Evolutionary conservation across 2,797 vertebrate species (phyloP).

Genomic region (Cottoperca gobio): DNA sequence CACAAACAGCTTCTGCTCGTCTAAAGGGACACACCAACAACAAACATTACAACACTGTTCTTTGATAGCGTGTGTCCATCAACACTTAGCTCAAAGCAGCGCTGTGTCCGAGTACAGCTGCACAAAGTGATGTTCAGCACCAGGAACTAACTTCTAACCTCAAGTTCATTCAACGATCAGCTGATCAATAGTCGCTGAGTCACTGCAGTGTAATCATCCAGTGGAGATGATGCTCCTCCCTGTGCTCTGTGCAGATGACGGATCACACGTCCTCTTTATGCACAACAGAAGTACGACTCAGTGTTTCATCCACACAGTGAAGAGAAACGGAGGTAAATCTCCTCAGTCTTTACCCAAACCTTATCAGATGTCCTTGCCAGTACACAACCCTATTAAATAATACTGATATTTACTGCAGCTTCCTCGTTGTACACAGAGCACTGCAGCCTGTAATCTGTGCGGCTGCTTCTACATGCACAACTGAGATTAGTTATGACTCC

Average conservation of each 20-base stretch:
- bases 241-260: neutral
- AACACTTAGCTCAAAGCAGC: too few relatives aligned
- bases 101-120: too few relatives aligned
- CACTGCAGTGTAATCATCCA: too few relatives aligned
- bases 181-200: too few relatives aligned
- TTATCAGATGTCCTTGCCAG: neutral
- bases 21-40: too few relatives aligned
- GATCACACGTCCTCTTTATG: neutral
- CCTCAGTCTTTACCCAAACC: neutral
- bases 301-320: slow-evolving; percentile 3
- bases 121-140: neutral
- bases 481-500: slow-evolving; percentile 63
- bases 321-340: neutral
- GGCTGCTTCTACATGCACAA: slow-evolving; percentile 1
- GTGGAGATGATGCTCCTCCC: neutral
- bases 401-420: slow-evolving; percentile 9
- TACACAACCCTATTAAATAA: neutral
- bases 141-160: too few relatives aligned
- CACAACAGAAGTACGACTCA: neutral
- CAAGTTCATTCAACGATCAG: too few relatives aligned
- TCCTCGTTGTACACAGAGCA: neutral
- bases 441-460: neutral
- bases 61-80: too few relatives aligned
- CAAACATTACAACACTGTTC: too few relatives aligned
- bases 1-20: slow-evolving; percentile 3